Percentiles rank a stretch among this genome's conserved stretches.
These are phyloP conservation scores for Anolis apletophallus DNA, from an alignment of 2,797 vertebrate genomes.

Conservation along the genomic window DNA sequence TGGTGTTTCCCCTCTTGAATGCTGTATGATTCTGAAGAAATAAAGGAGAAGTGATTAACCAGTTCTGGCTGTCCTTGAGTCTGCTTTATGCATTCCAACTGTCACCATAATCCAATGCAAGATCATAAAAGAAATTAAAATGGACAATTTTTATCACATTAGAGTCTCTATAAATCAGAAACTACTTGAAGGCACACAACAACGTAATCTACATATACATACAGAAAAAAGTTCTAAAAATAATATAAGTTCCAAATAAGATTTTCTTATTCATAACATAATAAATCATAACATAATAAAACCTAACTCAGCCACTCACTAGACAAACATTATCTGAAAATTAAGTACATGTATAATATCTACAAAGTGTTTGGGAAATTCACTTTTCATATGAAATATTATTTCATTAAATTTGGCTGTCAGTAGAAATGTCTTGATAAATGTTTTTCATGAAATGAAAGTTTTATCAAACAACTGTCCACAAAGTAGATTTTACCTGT, in stretches of 20 bases:
- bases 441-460: not conserved
- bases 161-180: too few species aligned
- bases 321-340: not conserved
- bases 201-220: not conserved
- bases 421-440: not conserved
- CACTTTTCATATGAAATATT: not conserved
- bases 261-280: not conserved
- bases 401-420: not conserved
- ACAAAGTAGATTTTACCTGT: conserved; percentile 62
- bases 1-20: too few species aligned
- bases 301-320: not conserved
- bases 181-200: too few species aligned
- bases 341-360: not conserved
- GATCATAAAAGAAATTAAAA: too few species aligned
- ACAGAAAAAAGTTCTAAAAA: not conserved
- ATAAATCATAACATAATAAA: not conserved
- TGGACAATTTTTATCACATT: too few species aligned
- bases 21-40: too few species aligned
- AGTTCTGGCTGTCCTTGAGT: too few species aligned
- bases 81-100: too few species aligned
- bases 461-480: conserved; percentile 26
- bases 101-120: too few species aligned
- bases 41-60: too few species aligned
- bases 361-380: not conserved
- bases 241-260: too few species aligned